Conservation (phyloP, 1,140 invertebrate species). For the Eurytemora carolleeae region DNA sequence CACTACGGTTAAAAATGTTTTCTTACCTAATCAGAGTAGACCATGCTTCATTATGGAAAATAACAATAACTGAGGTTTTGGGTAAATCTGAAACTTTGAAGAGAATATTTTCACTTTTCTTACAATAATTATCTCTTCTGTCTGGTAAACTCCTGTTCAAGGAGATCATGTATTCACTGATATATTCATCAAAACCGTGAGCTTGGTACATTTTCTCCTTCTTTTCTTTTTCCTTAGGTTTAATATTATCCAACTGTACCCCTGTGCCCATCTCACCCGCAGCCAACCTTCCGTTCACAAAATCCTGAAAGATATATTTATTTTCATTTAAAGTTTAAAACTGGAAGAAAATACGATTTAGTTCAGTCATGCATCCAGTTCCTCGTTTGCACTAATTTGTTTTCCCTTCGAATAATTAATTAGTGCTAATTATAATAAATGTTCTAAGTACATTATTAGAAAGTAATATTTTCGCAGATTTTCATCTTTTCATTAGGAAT, state of each 20-base stretch:
- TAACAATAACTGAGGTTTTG: neutral
- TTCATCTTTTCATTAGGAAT: too few species aligned
- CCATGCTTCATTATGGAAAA: neutral
- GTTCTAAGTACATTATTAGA: too few species aligned
- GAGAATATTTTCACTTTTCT: neutral
- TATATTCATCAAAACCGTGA: constrained; percentile 11
- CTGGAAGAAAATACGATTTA: too few species aligned
- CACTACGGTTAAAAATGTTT: too few species aligned
- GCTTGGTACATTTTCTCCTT: constrained; percentile 9
- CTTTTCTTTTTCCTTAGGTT: neutral
- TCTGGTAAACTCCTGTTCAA: constrained; percentile 9
- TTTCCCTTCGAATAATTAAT: too few species aligned
- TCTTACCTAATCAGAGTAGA: neutral
- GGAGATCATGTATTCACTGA: constrained; percentile 12
- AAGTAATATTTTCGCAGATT: too few species aligned
- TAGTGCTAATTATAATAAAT: too few species aligned
- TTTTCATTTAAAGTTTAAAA: too few species aligned
- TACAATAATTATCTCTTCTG: constrained; percentile 11
- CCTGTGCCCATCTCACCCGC: neutral
- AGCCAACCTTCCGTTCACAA: neutral
- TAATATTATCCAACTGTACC: neutral
- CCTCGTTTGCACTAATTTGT: too few species aligned
- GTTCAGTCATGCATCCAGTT: too few species aligned
- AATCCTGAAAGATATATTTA: too few species aligned
- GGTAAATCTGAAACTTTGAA: neutral